Conservation (phyloP, 2,797 vertebrate species). For the Gallinago solitaria region DNA sequence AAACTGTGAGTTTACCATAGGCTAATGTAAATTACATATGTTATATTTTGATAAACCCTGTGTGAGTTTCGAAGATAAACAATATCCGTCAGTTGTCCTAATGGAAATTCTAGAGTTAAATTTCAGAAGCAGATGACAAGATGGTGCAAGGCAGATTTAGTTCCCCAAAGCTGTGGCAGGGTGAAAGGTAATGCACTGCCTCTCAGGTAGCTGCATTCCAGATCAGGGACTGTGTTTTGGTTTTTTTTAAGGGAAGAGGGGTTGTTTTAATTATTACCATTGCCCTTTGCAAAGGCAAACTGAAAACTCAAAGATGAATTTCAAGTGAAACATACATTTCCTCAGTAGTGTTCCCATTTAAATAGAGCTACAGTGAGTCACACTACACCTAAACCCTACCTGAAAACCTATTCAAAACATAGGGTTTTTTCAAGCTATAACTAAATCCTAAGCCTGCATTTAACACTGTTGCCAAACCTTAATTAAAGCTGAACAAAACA, state of each 20-base stretch:
- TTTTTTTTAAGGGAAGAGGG: fast-evolving
- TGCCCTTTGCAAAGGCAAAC: background rate
- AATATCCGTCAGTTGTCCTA: background rate
- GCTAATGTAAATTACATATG: background rate
- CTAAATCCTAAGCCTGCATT: background rate
- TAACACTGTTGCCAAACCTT: background rate
- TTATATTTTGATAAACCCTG: background rate
- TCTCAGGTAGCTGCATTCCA: background rate
- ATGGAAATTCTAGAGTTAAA: background rate
- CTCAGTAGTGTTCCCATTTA: background rate
- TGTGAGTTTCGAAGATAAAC: background rate
- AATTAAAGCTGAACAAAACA: background rate
- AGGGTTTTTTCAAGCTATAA: background rate
- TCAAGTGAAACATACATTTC: background rate
- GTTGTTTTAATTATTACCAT: background rate
- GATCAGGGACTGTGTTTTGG: background rate
- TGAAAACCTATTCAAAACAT: background rate
- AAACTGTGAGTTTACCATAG: background rate
- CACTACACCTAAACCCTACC: background rate
- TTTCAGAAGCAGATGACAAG: background rate
- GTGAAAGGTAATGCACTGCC: background rate
- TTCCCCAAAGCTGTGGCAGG: background rate
- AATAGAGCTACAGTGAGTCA: background rate
- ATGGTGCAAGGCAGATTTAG: background rate
- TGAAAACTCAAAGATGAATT: background rate